Evolutionary conservation across 2,888 invertebrate species (phyloP).

Genomic region (Tetanocera ferruginea): DNA sequence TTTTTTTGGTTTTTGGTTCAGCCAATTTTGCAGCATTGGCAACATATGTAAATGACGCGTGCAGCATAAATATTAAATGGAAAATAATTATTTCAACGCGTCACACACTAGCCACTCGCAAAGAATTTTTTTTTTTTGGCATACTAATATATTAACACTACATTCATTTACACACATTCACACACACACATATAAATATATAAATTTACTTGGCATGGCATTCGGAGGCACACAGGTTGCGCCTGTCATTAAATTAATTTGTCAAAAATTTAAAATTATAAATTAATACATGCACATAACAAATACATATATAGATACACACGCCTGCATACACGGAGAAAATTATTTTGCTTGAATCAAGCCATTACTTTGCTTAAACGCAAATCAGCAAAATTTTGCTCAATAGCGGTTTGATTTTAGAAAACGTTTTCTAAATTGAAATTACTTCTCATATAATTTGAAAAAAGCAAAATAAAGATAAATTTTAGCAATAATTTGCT

Average conservation of each 20-base stretch:
- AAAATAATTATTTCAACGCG: slow-evolving; percentile 30
- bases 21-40: slow-evolving; percentile 35
- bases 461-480: too few species aligned
- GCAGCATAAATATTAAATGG: slow-evolving; percentile 37
- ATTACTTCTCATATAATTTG: too few species aligned
- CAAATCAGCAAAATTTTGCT: too few species aligned
- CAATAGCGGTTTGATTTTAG: too few species aligned
- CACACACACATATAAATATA: background rate
- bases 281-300: slow-evolving; percentile 50
- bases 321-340: too few species aligned
- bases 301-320: background rate
- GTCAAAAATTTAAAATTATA: slow-evolving; percentile 66
- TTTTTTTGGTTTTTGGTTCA: background rate
- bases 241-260: slow-evolving; percentile 66
- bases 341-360: too few species aligned
- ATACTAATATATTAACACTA: background rate
- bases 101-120: background rate
- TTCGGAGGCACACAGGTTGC: background rate
- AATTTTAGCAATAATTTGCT: too few species aligned
- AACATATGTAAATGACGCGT: slow-evolving; percentile 65
- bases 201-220: too few species aligned
- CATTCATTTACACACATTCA: background rate
- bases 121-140: too few species aligned
- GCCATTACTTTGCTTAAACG: too few species aligned
- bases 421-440: too few species aligned